These are phyloP conservation scores for Pseudomugil gertrudae DNA, from an alignment of 2,797 vertebrate species.

Conservation along the genomic window DNA sequence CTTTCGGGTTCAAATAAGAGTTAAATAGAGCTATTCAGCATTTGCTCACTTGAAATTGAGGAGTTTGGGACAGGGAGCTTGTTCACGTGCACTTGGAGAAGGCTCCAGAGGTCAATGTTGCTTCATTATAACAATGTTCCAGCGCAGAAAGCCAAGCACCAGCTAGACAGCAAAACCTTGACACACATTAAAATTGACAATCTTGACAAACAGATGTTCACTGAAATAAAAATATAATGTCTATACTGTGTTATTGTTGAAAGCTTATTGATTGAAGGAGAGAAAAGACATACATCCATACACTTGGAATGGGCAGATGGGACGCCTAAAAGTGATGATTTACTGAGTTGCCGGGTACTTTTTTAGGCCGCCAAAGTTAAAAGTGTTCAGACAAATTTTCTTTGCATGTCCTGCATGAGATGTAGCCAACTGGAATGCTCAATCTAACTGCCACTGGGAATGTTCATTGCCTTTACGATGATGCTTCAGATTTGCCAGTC, in stretches of 20 bases:
- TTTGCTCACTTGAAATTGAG: constrained; percentile 21
- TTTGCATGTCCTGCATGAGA: neutral
- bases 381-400: constrained; percentile 9
- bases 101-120: constrained; percentile 47
- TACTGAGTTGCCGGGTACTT: constrained; percentile 24
- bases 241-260: constrained; percentile 68
- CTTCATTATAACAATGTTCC: constrained; percentile 41
- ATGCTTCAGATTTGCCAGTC: constrained; percentile 11
- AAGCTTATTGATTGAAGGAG: constrained; percentile 75
- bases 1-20: constrained; percentile 4
- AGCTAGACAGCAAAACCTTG: constrained; percentile 58
- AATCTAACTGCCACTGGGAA: constrained; percentile 53
- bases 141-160: constrained; percentile 59
- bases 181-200: constrained; percentile 54
- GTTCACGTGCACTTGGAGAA: constrained; percentile 31
- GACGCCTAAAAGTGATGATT: constrained; percentile 24
- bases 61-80: constrained; percentile 22
- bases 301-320: constrained; percentile 59
- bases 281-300: constrained; percentile 68
- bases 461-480: constrained; percentile 48
- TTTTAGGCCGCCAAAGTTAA: constrained; percentile 7
- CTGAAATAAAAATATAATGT: constrained; percentile 62
- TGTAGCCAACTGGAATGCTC: constrained; percentile 46
- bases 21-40: constrained; percentile 10
- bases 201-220: constrained; percentile 51